phyloP scores from a whole-genome alignment of 2,797 vertebrate genomes.

The Cyprinella venusta region DNA sequence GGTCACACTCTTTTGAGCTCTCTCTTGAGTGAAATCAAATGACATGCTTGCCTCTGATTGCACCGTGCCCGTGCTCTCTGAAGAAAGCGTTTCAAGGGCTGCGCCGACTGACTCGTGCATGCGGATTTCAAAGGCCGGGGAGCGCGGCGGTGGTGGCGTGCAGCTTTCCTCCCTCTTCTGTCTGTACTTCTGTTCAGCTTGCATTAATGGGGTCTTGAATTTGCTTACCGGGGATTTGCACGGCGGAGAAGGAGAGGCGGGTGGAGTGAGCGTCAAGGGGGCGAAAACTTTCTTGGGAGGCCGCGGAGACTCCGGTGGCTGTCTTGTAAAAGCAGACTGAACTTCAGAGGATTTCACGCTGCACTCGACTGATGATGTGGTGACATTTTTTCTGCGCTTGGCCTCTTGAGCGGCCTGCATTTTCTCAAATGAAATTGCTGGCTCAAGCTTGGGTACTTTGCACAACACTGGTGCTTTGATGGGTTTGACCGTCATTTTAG shows the following conservation, averaged over 20 bases:
- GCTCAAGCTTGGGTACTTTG: constrained; percentile 79
- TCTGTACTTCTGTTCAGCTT: constrained; percentile 87
- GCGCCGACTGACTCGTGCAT: constrained; percentile 70
- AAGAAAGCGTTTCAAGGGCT: constrained; percentile 73
- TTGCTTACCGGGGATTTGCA: constrained; percentile 79
- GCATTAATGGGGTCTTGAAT: constrained; percentile 92
- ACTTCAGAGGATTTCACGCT: constrained; percentile 64
- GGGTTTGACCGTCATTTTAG: constrained; percentile 76
- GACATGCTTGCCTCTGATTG: constrained; percentile 61
- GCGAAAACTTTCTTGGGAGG: constrained; percentile 72
- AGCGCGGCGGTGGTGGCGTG: constrained; percentile 67
- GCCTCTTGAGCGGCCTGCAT: constrained; percentile 54
- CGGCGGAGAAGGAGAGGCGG: constrained; percentile 74
- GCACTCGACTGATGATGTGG: constrained; percentile 55
- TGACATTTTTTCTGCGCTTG: constrained; percentile 43
- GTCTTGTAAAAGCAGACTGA: constrained; percentile 53
- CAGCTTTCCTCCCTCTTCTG: constrained; percentile 78
- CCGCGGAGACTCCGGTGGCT: constrained; percentile 71
- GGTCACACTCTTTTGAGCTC: constrained; percentile 61
- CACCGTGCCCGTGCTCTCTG: constrained; percentile 58
- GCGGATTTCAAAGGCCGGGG: constrained; percentile 65
- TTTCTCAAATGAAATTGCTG: constrained; percentile 67
- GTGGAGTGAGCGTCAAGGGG: constrained; percentile 81
- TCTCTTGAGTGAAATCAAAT: constrained; percentile 64
- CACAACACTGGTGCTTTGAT: constrained; percentile 71